Percentiles rank a stretch among this genome's conserved stretches.
phyloP scores from a whole-genome alignment of 1,140 invertebrate species.

The Drosophila tani region DNA sequence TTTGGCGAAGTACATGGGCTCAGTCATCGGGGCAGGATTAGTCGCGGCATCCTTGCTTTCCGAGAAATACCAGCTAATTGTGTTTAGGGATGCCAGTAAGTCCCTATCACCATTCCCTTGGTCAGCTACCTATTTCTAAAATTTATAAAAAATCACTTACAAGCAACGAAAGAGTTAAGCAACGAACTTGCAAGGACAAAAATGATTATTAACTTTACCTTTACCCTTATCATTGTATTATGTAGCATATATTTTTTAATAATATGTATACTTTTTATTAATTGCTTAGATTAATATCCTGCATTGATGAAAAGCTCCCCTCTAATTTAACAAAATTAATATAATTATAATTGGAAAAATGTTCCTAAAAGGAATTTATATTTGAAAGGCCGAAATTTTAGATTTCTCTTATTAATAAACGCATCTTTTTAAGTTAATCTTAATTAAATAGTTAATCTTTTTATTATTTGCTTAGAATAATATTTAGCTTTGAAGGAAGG shows the following conservation, averaged over 20 bases:
- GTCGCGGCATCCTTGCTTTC: slow-evolving; percentile 31
- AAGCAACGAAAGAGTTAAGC: slow-evolving; percentile 9
- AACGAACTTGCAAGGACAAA: slow-evolving; percentile 19
- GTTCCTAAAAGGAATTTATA: too few relatives aligned
- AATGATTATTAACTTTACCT: too few relatives aligned
- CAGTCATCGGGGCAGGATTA: slow-evolving; percentile 47
- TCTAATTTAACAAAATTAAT: neutral
- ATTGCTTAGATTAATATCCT: neutral
- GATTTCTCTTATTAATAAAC: too few relatives aligned
- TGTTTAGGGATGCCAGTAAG: slow-evolving; percentile 14
- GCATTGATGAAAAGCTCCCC: neutral
- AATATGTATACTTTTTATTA: neutral
- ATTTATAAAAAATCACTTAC: slow-evolving; percentile 2
- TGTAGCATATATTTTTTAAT: too few relatives aligned
- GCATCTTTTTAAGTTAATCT: too few relatives aligned
- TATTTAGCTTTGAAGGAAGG: neutral
- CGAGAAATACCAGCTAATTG: slow-evolving; percentile 56
- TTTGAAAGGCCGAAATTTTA: too few relatives aligned
- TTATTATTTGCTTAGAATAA: neutral
- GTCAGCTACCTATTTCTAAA: slow-evolving; percentile 45
- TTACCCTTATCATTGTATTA: neutral
- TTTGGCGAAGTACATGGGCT: slow-evolving; percentile 42
- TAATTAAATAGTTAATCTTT: too few relatives aligned
- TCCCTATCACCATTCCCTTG: slow-evolving; percentile 18
- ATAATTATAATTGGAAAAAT: neutral